Conservation (phyloP, 2,888 invertebrate genomes). For the Parthenolecanium corni region DNA sequence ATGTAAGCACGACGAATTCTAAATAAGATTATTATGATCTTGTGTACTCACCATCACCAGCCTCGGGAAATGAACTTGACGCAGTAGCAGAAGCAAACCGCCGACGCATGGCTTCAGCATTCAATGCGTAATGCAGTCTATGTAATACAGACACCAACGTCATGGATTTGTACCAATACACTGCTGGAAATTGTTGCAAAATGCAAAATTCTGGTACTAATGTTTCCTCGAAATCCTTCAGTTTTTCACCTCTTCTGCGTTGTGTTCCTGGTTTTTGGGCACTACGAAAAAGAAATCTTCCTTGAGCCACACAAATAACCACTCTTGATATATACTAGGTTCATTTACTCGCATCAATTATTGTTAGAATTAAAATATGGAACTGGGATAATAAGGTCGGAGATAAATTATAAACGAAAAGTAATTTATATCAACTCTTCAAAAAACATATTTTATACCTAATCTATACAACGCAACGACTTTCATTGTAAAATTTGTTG, state of each 20-base stretch:
- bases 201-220: slow-evolving; percentile 69
- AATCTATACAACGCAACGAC: too few relatives aligned
- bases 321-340: too few relatives aligned
- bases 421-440: too few relatives aligned
- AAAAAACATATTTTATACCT: too few relatives aligned
- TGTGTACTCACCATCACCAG: neutral
- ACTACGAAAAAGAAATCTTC: neutral
- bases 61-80: neutral
- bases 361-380: neutral
- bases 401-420: neutral
- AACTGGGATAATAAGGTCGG: neutral
- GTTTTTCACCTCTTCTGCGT: slow-evolving; percentile 12
- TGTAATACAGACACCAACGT: slow-evolving; percentile 75
- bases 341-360: too few relatives aligned
- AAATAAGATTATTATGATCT: neutral
- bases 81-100: neutral
- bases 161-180: slow-evolving; percentile 74
- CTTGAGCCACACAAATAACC: too few relatives aligned
- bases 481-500: too few relatives aligned
- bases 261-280: slow-evolving; percentile 13
- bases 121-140: slow-evolving; percentile 55
- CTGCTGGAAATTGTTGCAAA: slow-evolving; percentile 55
- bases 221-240: slow-evolving; percentile 6
- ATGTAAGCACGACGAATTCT: neutral
- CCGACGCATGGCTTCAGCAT: slow-evolving; percentile 56